These are phyloP conservation scores for Micronycteris hirsuta DNA, from an alignment of 2,113 vertebrate species.

Conservation along the genomic window DNA sequence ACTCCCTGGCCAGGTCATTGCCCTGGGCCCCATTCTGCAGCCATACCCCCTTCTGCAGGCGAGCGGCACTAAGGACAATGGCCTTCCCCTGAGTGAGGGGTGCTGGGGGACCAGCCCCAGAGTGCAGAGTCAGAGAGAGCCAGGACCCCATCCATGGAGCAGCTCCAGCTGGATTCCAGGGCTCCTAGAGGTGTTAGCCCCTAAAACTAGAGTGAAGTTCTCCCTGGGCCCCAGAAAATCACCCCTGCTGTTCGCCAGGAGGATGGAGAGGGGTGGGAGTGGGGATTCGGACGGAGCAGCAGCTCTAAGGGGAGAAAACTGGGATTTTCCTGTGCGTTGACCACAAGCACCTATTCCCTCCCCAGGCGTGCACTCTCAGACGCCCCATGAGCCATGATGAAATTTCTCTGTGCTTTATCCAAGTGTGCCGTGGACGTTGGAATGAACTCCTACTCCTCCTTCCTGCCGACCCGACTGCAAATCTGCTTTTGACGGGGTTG, in stretches of 20 bases:
- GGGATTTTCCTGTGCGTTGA: neutral
- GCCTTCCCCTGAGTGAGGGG: neutral
- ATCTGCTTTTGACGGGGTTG: conserved; percentile 14
- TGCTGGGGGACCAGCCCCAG: neutral
- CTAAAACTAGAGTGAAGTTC: neutral
- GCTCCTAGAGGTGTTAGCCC: neutral
- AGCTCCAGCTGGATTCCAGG: neutral
- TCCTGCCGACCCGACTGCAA: conserved; percentile 1
- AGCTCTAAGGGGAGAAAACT: neutral
- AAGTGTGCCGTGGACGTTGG: neutral
- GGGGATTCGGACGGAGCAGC: neutral
- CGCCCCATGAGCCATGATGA: fast-evolving
- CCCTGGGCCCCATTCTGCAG: neutral
- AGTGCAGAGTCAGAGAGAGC: neutral
- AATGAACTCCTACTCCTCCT: conserved; percentile 7
- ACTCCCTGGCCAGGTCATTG: fast-evolving
- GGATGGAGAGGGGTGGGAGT: neutral
- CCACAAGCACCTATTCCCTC: neutral
- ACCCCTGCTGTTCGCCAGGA: neutral
- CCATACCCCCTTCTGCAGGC: no score
- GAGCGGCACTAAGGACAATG: neutral
- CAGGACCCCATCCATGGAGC: neutral
- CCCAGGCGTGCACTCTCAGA: fast-evolving
- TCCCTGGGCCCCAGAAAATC: neutral
- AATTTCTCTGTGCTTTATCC: neutral